Percentiles rank a stretch among this genome's conserved stretches.
Evolutionary conservation across 2,888 invertebrate species (phyloP).

Genomic region (Thymelicus sylvestris): DNA sequence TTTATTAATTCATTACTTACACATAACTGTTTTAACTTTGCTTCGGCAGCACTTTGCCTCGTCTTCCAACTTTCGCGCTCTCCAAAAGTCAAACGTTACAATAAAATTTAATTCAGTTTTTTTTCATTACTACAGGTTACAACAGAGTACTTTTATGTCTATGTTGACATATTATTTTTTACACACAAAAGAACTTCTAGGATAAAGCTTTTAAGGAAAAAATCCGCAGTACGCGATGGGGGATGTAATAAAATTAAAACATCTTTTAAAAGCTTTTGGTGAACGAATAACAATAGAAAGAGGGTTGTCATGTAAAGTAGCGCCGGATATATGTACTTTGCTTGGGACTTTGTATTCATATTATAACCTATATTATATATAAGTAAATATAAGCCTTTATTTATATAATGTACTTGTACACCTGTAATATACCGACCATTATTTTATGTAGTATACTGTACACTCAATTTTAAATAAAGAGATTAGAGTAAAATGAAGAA

Average conservation of each 20-base stretch:
- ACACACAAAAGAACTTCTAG: constrained; percentile 3
- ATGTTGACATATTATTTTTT: background rate
- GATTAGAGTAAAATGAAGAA: background rate
- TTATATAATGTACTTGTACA: too few species aligned
- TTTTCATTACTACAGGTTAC: too few species aligned
- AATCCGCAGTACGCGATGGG: constrained; percentile 42
- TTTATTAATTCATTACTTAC: too few species aligned
- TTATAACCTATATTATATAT: background rate
- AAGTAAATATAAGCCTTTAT: background rate
- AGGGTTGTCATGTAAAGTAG: constrained; percentile 44
- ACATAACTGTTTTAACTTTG: too few species aligned
- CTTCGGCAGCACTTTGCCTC: too few species aligned
- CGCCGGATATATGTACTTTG: constrained; percentile 50
- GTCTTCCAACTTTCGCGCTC: too few species aligned
- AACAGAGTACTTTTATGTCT: too few species aligned
- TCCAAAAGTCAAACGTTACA: too few species aligned
- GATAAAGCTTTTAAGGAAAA: constrained; percentile 14
- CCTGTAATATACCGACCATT: too few species aligned
- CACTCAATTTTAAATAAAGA: background rate
- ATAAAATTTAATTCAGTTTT: too few species aligned
- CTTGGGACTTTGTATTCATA: constrained; percentile 40
- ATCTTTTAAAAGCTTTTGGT: constrained; percentile 60
- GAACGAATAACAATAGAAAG: constrained; percentile 55
- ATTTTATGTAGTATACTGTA: too few species aligned
- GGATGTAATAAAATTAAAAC: constrained; percentile 55